These are phyloP conservation scores for Empidonax alnorum DNA, from an alignment of 2,113 vertebrate genomes.

Conservation along the genomic window DNA sequence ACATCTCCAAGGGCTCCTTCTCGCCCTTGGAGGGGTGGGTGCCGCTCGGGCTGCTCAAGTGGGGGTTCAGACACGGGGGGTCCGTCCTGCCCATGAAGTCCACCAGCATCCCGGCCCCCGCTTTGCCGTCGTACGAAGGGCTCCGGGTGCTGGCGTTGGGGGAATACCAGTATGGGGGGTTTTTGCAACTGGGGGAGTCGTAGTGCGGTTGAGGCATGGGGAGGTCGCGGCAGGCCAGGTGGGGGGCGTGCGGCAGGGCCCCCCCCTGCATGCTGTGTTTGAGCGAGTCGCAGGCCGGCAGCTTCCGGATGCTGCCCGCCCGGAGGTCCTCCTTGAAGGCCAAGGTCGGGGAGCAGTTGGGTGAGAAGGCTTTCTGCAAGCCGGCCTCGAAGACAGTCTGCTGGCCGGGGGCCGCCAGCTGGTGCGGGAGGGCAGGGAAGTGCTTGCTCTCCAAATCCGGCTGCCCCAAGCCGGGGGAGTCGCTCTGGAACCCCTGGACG, in stretches of 20 bases:
- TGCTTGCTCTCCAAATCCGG: constrained; percentile 84
- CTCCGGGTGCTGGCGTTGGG: constrained; percentile 84
- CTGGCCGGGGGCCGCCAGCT: constrained; percentile 75
- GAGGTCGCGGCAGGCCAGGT: constrained; percentile 87
- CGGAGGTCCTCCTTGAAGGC: constrained; percentile 83
- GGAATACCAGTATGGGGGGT: constrained; percentile 94
- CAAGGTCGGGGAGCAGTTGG: constrained; percentile 91
- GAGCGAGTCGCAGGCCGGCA: constrained; percentile 88
- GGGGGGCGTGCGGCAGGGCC: constrained; percentile 68
- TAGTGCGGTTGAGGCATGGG: constrained; percentile 90
- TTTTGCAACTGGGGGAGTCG: constrained; percentile 95
- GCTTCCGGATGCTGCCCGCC: constrained; percentile 79
- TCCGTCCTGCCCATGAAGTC: constrained; percentile 88
- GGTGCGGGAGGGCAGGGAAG: constrained; percentile 82
- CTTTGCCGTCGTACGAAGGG: constrained; percentile 86
- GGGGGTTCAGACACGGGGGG: constrained; percentile 81
- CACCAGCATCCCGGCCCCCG: constrained; percentile 73
- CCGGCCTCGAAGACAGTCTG: constrained; percentile 78
- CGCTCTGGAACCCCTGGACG: constrained; percentile 90
- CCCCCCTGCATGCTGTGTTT: constrained; percentile 79
- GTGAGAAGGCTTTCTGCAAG: constrained; percentile 90
- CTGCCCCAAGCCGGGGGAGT: constrained; percentile 89
- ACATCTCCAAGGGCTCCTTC: constrained; percentile 88
- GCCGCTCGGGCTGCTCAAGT: constrained; percentile 78
- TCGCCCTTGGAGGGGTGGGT: constrained; percentile 81